Percentiles rank a stretch among this genome's conserved stretches.
These are phyloP conservation scores for Macroglossus sobrinus DNA, from an alignment of 2,113 vertebrate genomes.

Conservation along the genomic window DNA sequence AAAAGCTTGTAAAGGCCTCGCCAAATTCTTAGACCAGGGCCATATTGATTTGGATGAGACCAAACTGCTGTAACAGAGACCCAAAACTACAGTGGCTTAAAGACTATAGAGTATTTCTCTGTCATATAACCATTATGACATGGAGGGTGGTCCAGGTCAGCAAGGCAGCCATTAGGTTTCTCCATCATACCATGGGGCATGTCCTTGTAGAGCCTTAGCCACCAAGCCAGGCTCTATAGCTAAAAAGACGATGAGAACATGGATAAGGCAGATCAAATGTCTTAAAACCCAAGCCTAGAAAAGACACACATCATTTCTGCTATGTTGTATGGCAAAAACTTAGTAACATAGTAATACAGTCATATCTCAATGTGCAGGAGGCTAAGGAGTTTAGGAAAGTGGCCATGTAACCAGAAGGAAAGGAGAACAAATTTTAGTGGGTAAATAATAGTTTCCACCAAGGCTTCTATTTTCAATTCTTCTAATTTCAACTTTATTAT, in stretches of 20 bases:
- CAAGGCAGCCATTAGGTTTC: not conserved
- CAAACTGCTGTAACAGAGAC: not conserved
- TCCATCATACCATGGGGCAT: too few species aligned
- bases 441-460: not conserved
- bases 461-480: not conserved
- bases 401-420: not conserved
- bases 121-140: not conserved
- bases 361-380: not conserved
- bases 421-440: not conserved
- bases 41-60: not conserved
- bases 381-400: not conserved
- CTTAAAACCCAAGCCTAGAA: not conserved
- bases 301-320: not conserved
- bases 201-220: not conserved
- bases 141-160: not conserved
- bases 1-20: not conserved
- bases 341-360: not conserved
- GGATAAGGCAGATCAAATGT: not conserved
- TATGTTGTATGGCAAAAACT: not conserved
- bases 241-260: not conserved
- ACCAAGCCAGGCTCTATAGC: not conserved
- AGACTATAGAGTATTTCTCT: not conserved
- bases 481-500: not conserved
- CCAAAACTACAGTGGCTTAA: not conserved
- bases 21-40: not conserved